Evolutionary conservation across 2,113 vertebrate species (phyloP), one percentile per base, ranked within the genome.

Genomic region (Dicerorhinus sumatrensis): DNA sequence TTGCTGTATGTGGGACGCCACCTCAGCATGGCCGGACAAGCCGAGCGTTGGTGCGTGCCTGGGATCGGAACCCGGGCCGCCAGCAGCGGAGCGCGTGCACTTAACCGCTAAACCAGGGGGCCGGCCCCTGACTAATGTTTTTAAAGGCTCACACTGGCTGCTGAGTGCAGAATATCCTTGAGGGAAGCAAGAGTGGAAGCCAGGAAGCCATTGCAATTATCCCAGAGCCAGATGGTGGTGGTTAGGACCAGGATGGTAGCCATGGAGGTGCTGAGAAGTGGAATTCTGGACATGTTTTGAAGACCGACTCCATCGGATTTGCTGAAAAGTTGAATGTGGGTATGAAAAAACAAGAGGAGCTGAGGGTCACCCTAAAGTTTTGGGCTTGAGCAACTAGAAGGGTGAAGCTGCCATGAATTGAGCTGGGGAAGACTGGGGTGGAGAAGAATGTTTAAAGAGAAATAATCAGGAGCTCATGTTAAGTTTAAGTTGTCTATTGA

Each of bases 401-500:
- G 20, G 89, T 29, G 25, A 29, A 86, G 17, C 25, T 79, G 48
- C 6, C 31, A 62, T n/a, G 27, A 94, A 87, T 10, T 79, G 72
- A 77, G 17, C 48, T 73, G 33, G 4, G 31, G 36, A 92, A 86
- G 67, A 65, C 60, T 79, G 5, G 21, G 46, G 42, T 51, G 33
- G 69, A 91, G n/a, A 93, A 73, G 42, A 90, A 51, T 25, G 54
- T 39, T 86, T 85, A 80, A 89, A 69, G 20, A 12, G 16, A 96
- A 76, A 94, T 58, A 58, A 84, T 72, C 70, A 76, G 39, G 79
- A 89, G 51, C 65, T 94, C 56, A 39, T 20, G 2, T 39, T 81
- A 69, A 91, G 20, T 60, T 0, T 73, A 80, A 93, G 39, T 33
- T 87, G 29, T n/a, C 70, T 89, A 48, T 1, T 96, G n/a, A 96